Evolutionary conservation across 2,888 invertebrate genomes (phyloP), one percentile per base, ranked within the genome.

Genomic region (Drosophila helvetica): DNA sequence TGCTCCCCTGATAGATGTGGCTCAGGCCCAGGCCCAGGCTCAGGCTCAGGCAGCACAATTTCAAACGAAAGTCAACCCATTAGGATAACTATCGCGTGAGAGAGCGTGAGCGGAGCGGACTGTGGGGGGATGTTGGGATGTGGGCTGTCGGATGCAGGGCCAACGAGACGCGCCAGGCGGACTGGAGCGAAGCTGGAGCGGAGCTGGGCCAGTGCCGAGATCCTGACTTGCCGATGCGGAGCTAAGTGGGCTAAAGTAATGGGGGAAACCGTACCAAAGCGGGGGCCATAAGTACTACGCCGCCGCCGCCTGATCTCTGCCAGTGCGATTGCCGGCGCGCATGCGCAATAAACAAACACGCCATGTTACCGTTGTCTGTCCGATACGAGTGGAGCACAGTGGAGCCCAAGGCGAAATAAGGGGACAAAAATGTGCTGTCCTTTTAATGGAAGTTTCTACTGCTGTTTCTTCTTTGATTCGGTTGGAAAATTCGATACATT

Each of bases 291-390:
- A 45, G 38, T 38, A 38, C 38, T 38, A 38, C 15, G 64, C 62
- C 6, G 62, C 42, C 62, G 22, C 22, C 9, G 62, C 42, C 62
- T 65, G 62, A 66, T 88, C 81, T 81, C 69, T 71, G 85, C 63
- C 71, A 65, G 60, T 70, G 78, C 88, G 89, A 86, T 89, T 75
- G 78, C 57, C 56, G 75, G 88, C 65, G 80, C 81, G 89, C 86
- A 89, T 89, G 86, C 83, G 85, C 86, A 89, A 86, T 86, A 86
- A 86, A 89, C 89, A 88, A 86, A 89, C 86, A 86, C 86, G 86
- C 86, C 81, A 86, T 86, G 75, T 88, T 86, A 86, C 88, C 89
- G 89, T 89, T 85, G 89, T 73, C 78, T 70, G 68, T 17, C 57
- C 80, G 57, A 70, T 74, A 58, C 27, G 70, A 67, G 30, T 54